A percentile compares a stretch with the other conserved stretches of the same genome.
Conservation (phyloP, 1,140 invertebrate genomes). For the Chymomyza costata region DNA sequence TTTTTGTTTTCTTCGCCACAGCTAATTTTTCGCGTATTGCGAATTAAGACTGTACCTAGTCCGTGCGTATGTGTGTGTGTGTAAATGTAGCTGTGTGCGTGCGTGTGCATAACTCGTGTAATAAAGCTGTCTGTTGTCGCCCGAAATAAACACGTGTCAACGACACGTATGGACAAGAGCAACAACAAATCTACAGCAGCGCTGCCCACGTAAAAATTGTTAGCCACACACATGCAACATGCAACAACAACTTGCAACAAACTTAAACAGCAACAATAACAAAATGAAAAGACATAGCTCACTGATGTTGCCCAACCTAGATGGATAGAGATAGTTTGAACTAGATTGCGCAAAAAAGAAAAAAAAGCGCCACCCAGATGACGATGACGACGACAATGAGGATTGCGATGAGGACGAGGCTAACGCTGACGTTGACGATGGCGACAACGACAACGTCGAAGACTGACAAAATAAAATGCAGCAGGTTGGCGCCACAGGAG, state of each 20-base stretch:
- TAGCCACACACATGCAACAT: background rate
- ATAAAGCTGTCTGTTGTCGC: conserved; percentile 53
- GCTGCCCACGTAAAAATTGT: conserved; percentile 29
- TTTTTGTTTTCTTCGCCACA: no score
- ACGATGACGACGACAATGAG: background rate
- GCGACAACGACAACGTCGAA: background rate
- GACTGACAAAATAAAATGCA: no score
- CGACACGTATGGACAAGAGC: conserved; percentile 34
- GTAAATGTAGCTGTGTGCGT: conserved; percentile 6
- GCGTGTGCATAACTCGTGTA: conserved; percentile 44
- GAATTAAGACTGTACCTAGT: no score
- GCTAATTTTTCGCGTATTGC: no score
- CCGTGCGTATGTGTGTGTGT: conserved; percentile 11
- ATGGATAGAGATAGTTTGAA: conserved; percentile 36
- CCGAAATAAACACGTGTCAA: conserved; percentile 62
- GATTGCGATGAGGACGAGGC: background rate
- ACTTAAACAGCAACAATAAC: no score
- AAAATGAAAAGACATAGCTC: no score
- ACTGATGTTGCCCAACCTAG: conserved; percentile 21
- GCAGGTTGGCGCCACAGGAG: no score
- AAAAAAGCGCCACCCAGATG: conserved; percentile 1
- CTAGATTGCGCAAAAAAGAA: conserved; percentile 20
- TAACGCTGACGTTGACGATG: background rate
- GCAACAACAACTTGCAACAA: background rate
- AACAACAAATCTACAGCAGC: conserved; percentile 4